A percentile compares a stretch with the other conserved stretches of the same genome.
Conservation (phyloP, 2,888 invertebrate genomes). For the Stramonita haemastoma region DNA sequence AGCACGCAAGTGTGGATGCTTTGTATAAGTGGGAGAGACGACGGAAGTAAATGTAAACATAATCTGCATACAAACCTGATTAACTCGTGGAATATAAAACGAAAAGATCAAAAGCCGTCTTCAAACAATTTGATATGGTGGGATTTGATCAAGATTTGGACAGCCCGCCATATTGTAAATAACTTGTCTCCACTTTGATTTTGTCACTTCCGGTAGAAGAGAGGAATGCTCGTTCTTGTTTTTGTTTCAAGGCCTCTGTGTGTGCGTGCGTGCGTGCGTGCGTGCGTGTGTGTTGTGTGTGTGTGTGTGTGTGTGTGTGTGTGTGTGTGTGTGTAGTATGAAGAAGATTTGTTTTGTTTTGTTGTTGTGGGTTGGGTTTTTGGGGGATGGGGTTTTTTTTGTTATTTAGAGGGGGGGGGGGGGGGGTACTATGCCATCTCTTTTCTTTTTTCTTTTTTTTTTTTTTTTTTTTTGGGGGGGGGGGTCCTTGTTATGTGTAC, state of each 20-base stretch:
- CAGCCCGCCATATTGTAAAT: constrained; percentile 14
- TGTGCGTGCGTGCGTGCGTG: neutral
- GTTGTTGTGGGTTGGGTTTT: too few species aligned
- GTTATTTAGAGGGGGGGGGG: too few species aligned
- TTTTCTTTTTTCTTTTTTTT: too few species aligned
- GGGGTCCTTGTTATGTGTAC: too few species aligned
- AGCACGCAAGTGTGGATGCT: neutral
- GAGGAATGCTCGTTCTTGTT: neutral
- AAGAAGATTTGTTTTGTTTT: too few species aligned
- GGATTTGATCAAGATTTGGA: neutral
- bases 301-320: too few species aligned
- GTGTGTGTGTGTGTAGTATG: too few species aligned
- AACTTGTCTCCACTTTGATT: neutral
- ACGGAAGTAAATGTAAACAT: neutral
- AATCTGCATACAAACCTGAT: neutral
- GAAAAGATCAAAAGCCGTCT: too few species aligned
- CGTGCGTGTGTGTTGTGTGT: too few species aligned
- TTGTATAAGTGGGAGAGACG: neutral
- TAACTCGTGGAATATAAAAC: neutral
- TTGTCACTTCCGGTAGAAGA: neutral
- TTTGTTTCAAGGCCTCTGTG: neutral
- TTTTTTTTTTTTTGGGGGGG: too few species aligned
- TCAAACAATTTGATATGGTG: neutral
- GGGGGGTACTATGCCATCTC: too few species aligned
- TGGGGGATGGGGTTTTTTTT: too few species aligned